Percentiles rank a stretch among this genome's conserved stretches.
Conservation (phyloP, 2,888 invertebrate genomes). For the Cheilosia soror region DNA sequence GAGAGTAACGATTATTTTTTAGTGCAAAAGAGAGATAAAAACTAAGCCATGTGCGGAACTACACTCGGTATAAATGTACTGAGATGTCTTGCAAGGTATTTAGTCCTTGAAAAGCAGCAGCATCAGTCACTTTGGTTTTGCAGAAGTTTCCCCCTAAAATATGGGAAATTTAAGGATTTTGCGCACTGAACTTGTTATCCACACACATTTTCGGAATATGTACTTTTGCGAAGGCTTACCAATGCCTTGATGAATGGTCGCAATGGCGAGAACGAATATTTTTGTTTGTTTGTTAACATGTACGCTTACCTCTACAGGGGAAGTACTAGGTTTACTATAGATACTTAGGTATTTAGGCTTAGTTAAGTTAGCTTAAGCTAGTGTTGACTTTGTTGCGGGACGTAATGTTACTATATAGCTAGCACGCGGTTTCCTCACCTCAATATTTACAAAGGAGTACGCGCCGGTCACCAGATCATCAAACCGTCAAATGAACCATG, state of each 20-base stretch:
- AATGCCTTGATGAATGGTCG: conserved; percentile 18
- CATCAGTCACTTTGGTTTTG: conserved; percentile 34
- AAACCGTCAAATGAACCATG: too few relatives aligned
- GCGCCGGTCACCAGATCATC: too few relatives aligned
- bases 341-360: too few relatives aligned
- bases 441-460: too few relatives aligned
- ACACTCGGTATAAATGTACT: conserved; percentile 64
- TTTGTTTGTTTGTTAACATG: background rate
- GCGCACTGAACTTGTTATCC: conserved; percentile 33
- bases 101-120: conserved; percentile 58
- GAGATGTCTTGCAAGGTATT: conserved; percentile 30
- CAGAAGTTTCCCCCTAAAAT: conserved; percentile 39
- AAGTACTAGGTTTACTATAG: too few relatives aligned
- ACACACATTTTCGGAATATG: conserved; percentile 47
- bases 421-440: too few relatives aligned
- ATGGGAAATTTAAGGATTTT: conserved; percentile 14
- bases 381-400: too few relatives aligned
- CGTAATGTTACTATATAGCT: too few relatives aligned
- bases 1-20: conserved; percentile 33
- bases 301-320: background rate
- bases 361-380: too few relatives aligned
- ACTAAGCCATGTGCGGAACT: conserved; percentile 68
- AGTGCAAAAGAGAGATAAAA: conserved; percentile 59
- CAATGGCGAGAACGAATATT: conserved; percentile 13
- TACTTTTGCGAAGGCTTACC: conserved; percentile 10